phyloP scores from a whole-genome alignment of 1,140 invertebrate genomes.

The Maconellicoccus hirsutus region DNA sequence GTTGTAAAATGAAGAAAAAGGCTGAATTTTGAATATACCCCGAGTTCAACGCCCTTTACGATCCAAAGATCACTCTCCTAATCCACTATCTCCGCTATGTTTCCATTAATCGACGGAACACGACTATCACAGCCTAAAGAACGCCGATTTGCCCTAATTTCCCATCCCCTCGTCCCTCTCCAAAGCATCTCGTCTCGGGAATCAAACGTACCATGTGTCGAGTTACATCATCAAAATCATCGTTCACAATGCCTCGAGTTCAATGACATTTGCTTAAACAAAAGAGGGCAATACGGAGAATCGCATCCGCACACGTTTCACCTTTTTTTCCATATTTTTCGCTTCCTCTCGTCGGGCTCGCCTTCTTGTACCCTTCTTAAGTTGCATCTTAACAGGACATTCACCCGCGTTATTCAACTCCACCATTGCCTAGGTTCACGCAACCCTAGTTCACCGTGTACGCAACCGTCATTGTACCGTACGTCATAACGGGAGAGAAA shows the following conservation, averaged over 20 bases:
- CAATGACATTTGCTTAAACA: constrained; percentile 16
- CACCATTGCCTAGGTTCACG: constrained; percentile 16
- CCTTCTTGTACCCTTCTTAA: constrained; percentile 12
- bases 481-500: background rate
- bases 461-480: background rate
- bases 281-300: constrained; percentile 3
- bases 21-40: too few species aligned
- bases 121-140: too few species aligned
- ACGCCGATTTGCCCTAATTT: too few species aligned
- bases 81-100: too few species aligned
- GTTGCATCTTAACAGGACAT: constrained; percentile 18
- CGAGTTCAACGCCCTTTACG: too few species aligned
- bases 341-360: background rate
- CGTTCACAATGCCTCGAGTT: constrained; percentile 6
- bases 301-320: constrained; percentile 11
- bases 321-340: background rate
- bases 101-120: too few species aligned
- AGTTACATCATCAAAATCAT: too few species aligned
- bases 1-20: too few species aligned
- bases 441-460: constrained; percentile 6
- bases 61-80: too few species aligned
- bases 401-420: constrained; percentile 15
- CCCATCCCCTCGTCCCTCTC: too few species aligned
- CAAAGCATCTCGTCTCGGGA: too few species aligned
- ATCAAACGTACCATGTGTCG: too few species aligned